Conservation (phyloP, 2,113 vertebrate species). For the Charadrius vociferus region DNA sequence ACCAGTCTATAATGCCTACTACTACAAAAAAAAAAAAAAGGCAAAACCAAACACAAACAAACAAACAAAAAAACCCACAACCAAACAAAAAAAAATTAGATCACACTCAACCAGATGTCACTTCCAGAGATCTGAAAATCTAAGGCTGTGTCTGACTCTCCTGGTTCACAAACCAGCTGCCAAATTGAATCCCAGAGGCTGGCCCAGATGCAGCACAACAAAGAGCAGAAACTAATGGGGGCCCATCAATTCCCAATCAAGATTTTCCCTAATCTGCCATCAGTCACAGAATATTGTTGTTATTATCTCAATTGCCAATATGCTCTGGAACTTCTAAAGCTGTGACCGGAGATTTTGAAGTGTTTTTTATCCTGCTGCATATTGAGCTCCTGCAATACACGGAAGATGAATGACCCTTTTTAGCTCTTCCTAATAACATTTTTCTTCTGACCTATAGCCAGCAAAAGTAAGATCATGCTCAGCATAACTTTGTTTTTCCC, state of each 20-base stretch:
- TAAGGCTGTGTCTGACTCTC: background rate
- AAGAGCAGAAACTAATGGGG: background rate
- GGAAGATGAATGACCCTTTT: background rate
- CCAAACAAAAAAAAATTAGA: background rate
- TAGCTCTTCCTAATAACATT: constrained; percentile 8
- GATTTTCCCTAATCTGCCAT: constrained; percentile 12
- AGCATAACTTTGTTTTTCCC: background rate
- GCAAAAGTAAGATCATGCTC: background rate
- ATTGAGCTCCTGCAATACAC: background rate
- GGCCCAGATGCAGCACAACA: background rate
- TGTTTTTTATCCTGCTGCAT: constrained; percentile 8
- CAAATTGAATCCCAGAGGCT: background rate
- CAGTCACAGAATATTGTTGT: background rate
- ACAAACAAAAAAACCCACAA: background rate
- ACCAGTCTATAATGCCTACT: background rate
- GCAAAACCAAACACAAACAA: too few species aligned
- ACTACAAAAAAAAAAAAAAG: background rate
- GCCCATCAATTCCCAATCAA: background rate
- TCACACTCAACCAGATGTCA: background rate
- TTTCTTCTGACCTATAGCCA: background rate
- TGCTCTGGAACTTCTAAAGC: background rate
- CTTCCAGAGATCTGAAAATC: background rate
- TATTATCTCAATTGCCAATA: constrained; percentile 18
- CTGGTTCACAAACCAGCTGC: constrained; percentile 22
- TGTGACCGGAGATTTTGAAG: background rate